phyloP scores from a whole-genome alignment of 2,888 invertebrate species.

The Aphidius colemani region DNA sequence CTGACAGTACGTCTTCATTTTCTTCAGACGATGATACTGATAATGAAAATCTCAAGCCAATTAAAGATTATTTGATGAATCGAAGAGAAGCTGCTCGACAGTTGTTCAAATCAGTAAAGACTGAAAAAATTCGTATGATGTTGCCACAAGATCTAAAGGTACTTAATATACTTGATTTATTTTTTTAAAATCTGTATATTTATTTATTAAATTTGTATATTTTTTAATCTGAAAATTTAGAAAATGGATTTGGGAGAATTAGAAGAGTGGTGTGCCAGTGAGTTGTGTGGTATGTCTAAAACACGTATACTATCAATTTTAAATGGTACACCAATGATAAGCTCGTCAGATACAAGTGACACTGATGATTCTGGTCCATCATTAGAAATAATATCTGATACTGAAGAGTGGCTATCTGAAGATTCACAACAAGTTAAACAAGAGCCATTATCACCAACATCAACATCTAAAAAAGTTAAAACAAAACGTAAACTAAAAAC shows the following conservation, averaged over 20 bases:
- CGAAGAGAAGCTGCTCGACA: slow-evolving; percentile 52
- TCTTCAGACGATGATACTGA: slow-evolving; percentile 52
- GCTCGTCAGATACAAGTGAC: slow-evolving; percentile 57
- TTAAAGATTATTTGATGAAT: slow-evolving; percentile 53
- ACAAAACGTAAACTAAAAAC: slow-evolving; percentile 25
- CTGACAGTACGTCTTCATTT: slow-evolving; percentile 60
- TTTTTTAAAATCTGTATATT: neutral
- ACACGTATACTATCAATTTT: slow-evolving; percentile 51
- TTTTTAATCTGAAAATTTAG: slow-evolving; percentile 35
- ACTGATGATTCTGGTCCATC: slow-evolving; percentile 56
- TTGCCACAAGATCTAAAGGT: slow-evolving; percentile 55
- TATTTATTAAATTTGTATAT: neutral
- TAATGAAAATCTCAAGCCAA: slow-evolving; percentile 53
- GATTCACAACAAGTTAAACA: slow-evolving; percentile 44
- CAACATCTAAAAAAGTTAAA: slow-evolving; percentile 38
- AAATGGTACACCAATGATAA: slow-evolving; percentile 51
- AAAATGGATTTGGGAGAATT: slow-evolving; percentile 52
- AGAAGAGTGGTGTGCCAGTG: slow-evolving; percentile 54
- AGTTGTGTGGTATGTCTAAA: slow-evolving; percentile 57
- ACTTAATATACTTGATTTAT: slow-evolving; percentile 12
- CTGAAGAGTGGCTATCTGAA: slow-evolving; percentile 54
- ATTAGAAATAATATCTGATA: slow-evolving; percentile 57
- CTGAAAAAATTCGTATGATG: slow-evolving; percentile 57
- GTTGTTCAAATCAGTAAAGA: slow-evolving; percentile 55
- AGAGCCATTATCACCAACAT: slow-evolving; percentile 36